Evolutionary conservation across 2,888 invertebrate genomes (phyloP).

Genomic region (Sthenelais limicola): DNA sequence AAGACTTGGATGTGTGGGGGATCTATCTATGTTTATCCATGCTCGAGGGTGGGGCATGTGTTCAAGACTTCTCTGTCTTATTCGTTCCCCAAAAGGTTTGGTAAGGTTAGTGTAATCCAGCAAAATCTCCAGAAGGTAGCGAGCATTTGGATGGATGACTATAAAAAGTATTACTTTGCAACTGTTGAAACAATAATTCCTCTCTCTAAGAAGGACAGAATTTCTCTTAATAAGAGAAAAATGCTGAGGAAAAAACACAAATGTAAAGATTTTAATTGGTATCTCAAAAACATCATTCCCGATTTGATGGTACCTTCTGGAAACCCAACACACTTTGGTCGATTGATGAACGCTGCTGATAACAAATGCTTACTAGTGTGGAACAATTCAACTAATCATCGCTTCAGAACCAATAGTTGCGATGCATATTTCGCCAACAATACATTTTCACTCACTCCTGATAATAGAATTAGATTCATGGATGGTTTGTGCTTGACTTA

Average conservation of each 20-base stretch:
- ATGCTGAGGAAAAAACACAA: constrained; percentile 18
- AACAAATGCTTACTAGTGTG: constrained; percentile 32
- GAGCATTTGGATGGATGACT: constrained; percentile 78
- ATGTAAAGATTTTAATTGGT: constrained; percentile 50
- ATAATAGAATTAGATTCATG: neutral
- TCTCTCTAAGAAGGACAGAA: neutral
- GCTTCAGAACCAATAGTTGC: neutral
- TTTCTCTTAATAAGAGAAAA: constrained; percentile 9
- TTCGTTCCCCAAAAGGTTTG: constrained; percentile 87
- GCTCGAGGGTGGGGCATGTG: constrained; percentile 97
- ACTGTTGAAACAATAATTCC: neutral
- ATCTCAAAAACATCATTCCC: constrained; percentile 41
- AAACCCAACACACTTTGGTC: constrained; percentile 40
- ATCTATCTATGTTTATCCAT: constrained; percentile 94
- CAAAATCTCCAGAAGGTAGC: constrained; percentile 92
- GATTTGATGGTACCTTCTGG: constrained; percentile 40
- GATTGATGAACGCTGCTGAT: constrained; percentile 34
- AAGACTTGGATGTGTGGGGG: constrained; percentile 99
- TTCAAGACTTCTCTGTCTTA: constrained; percentile 96
- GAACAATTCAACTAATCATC: no score
- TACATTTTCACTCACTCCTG: neutral
- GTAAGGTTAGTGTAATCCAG: constrained; percentile 84
- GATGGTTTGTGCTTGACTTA: neutral
- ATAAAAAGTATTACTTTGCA: constrained; percentile 94
- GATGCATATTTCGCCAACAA: constrained; percentile 1